Evolutionary conservation across 1,140 invertebrate genomes (phyloP), one percentile per base, ranked within the genome.

Genomic region (Heliothis virescens): DNA sequence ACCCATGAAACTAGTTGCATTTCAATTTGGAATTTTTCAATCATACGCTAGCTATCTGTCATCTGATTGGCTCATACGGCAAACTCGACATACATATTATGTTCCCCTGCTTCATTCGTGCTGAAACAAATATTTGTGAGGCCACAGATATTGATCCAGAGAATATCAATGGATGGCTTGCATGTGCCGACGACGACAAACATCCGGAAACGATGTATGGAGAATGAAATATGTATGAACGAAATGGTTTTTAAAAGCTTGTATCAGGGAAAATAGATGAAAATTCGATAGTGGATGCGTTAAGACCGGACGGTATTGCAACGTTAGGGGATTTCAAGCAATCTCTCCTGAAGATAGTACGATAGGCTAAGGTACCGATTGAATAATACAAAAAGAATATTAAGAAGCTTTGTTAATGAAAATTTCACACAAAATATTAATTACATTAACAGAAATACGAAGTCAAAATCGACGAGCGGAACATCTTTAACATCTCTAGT

Each of bases 61-160:
- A 65, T 65, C 34, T 48, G 62, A 65, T 65, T 65, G 41, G 16
- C 62, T 47, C 41, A 18, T 65, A 59, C 13, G 21, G 57, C 57
- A 59, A 41, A 21, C n/a, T 65, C 16, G 41, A 65, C 62, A 48
- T 48, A 67, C 63, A 67, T 48, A 10, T 21, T 12, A 18, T 48
- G 16, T n/a, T 10, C 11, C 15, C n/a, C 34, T 34, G n/a, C 63
- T 48, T 48, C 41, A 48, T 18, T 65, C 63, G 16, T 13, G 3
- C 4, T 60, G 57, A 60, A 67, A 67, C 41, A 67, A 65, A 67
- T 67, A 67, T 67, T 67, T 67, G 63, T 48, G 41, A 21, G 41
- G 41, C 16, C 29, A 29, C 55, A 57, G 55, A 48, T 67, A 67
- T 67, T 48, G 63, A 48, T 67, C 34, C 16, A 18, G 34, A 21